Evolutionary conservation across 2,888 invertebrate species (phyloP).

Genomic region (Pristionchus mayeri): DNA sequence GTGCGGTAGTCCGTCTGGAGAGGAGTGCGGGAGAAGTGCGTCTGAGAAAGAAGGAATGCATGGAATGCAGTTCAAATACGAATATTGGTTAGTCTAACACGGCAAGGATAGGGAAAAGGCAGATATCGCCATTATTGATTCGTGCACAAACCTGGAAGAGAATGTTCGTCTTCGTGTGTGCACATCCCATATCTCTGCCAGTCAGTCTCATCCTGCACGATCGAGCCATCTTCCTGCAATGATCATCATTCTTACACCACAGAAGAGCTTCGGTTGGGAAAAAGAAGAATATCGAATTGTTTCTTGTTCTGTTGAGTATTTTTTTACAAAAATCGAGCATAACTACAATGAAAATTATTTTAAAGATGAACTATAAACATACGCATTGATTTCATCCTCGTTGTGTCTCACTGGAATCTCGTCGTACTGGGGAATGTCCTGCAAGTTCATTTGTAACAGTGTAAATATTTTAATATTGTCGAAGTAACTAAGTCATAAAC

Average conservation of each 20-base stretch:
- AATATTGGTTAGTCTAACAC: too few relatives aligned
- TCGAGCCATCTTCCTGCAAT: constrained; percentile 54
- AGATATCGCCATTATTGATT: not conserved
- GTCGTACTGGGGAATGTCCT: constrained; percentile 89
- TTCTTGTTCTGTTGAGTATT: too few relatives aligned
- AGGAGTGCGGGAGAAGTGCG: constrained; percentile 88
- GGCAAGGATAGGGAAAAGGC: too few relatives aligned
- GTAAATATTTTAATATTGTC: not conserved
- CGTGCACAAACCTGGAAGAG: constrained; percentile 83
- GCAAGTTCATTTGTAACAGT: constrained; percentile 38
- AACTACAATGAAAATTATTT: not conserved
- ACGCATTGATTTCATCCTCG: constrained; percentile 93
- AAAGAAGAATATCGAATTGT: too few relatives aligned
- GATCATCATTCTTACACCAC: not conserved
- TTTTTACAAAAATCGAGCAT: not conserved
- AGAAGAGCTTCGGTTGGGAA: too few relatives aligned
- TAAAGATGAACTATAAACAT: constrained; percentile 55
- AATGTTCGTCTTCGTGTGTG: constrained; percentile 93
- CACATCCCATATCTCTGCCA: constrained; percentile 84
- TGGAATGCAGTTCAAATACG: too few relatives aligned
- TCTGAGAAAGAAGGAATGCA: constrained; percentile 79
- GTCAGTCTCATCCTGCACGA: constrained; percentile 55
- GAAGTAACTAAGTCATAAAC: too few relatives aligned
- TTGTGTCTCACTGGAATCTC: constrained; percentile 97
- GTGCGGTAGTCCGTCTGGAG: constrained; percentile 95